These are phyloP conservation scores for Idaea dimidiata DNA, from an alignment of 2,888 invertebrate genomes.

Conservation along the genomic window DNA sequence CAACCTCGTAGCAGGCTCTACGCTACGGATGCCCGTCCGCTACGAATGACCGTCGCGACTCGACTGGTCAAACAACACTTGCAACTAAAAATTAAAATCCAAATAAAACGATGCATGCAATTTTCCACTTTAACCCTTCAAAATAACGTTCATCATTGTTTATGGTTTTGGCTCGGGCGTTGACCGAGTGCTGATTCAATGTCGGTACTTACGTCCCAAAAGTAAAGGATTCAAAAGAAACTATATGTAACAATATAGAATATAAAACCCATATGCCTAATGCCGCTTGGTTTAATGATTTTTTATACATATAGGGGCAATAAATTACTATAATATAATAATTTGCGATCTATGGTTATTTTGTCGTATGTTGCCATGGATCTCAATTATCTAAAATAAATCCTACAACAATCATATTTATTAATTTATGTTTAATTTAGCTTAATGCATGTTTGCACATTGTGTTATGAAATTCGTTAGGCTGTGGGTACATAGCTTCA, in stretches of 20 bases:
- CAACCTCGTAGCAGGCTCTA: constrained; percentile 36
- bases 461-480: no score
- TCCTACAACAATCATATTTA: no score
- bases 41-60: constrained; percentile 40
- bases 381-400: no score
- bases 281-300: not conserved
- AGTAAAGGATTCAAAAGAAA: not conserved
- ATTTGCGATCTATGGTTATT: no score
- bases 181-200: not conserved
- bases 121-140: constrained; percentile 12
- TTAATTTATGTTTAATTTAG: no score
- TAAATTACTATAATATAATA: not conserved
- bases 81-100: constrained; percentile 6
- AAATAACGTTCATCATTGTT: constrained; percentile 10
- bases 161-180: not conserved
- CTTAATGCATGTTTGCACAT: no score
- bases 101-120: not conserved
- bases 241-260: not conserved
- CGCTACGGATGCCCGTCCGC: constrained; percentile 37
- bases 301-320: not conserved
- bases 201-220: not conserved
- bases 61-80: constrained; percentile 25
- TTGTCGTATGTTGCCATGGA: no score
- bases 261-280: not conserved
- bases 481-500: no score